Percentiles rank a stretch among this genome's conserved stretches.
Conservation (phyloP, 2,113 vertebrate genomes). For the Psilopogon haemacephalus region DNA sequence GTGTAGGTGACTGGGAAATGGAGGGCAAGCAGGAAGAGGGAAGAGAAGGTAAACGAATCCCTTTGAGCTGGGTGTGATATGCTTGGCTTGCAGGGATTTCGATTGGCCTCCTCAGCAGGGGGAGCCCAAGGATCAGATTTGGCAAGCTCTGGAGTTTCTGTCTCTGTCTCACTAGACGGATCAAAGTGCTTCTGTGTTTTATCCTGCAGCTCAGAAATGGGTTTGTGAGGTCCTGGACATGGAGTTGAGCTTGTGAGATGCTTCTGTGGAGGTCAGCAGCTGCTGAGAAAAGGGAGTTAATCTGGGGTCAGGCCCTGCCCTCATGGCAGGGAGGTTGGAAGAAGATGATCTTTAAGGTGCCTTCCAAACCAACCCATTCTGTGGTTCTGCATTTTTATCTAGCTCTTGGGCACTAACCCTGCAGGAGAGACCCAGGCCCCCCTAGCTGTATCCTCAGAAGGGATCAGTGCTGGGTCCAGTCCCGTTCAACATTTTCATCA, state of each 20-base stretch:
- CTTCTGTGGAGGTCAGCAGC: rapidly evolving
- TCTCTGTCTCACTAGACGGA: rapidly evolving
- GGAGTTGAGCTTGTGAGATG: rapidly evolving
- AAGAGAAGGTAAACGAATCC: background rate
- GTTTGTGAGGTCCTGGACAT: background rate
- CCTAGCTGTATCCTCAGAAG: background rate
- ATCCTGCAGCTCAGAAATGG: background rate
- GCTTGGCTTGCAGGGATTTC: background rate
- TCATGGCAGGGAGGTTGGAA: too few species aligned
- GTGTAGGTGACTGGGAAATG: background rate
- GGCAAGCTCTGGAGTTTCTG: background rate
- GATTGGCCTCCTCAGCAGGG: slow-evolving; percentile 47
- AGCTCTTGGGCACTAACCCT: background rate
- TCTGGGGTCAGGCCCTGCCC: background rate
- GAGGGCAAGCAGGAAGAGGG: background rate
- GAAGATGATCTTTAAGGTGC: too few species aligned
- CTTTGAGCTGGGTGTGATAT: background rate
- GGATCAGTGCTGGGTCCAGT: too few species aligned
- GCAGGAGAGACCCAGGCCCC: rapidly evolving
- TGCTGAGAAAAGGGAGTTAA: background rate
- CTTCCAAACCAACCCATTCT: too few species aligned
- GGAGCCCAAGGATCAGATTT: slow-evolving; percentile 56
- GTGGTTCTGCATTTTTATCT: background rate
- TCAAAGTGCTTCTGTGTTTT: rapidly evolving
- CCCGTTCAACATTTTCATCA: too few species aligned